Evolutionary conservation across 2,113 vertebrate genomes (phyloP), one percentile per base, ranked within the genome.

Genomic region (Phrynosoma platyrhinos): DNA sequence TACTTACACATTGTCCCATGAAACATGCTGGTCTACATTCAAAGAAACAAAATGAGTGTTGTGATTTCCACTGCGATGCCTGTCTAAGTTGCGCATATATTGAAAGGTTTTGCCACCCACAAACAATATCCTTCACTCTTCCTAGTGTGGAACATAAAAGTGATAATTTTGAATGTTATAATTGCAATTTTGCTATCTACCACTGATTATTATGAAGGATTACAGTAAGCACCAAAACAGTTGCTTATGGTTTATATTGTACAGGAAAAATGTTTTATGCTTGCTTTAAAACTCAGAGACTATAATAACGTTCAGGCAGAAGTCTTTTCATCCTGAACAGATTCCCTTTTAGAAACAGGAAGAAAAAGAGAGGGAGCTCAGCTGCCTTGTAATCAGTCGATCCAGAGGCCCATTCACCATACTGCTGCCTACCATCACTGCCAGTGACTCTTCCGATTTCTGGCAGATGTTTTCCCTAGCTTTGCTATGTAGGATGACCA

Each of bases 191-290:
- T 79, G 86, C 62, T 79, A 82, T 52, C 79, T 71, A 94, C 95
- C 84, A 74, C 95, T 84, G 62, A 82, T 82, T 66, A 83, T 85
- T 84, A 81, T 21, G 14, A 78, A 58, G 55, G 91, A 93, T 89
- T 91, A 86, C 42, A 89, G 94, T 93, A 92, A 94, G n/a, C 64
- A 82, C 89, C 89, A 91, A 95, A 96, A 96, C 93, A 93, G 92
- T 93, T 95, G 93, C 95, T 81, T 77, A 68, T 32, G 40, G 74
- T 40, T 62, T 84, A 72, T 80, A 81, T 30, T 30, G 52, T 81
- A 68, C 68, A 74, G 52, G 74, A 84, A 78, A 84, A 66, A 36
- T 21, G 16, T 12, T 84, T 36, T 82, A 69, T 75, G 83, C 25
- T 36, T 81, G 42, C 55, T 53, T 68, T 81, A 80, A 68, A 80